Base-by-base conservation (phyloP, 2,113 vertebrate species). In the Dasypus novemcinctus region DNA sequence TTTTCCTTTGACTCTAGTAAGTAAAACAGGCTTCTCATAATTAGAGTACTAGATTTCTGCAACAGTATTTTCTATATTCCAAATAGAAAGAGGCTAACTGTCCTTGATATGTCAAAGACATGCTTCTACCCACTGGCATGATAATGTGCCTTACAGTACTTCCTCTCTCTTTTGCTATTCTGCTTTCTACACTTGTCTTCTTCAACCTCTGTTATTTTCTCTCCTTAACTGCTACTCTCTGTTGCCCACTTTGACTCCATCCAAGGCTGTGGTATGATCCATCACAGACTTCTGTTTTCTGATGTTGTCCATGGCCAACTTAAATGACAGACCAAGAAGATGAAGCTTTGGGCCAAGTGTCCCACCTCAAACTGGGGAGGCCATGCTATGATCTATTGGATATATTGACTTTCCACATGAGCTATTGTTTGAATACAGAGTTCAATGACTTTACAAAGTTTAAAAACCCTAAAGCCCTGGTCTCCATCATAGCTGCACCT, bases 221-320 rank as follows among this genome's bases (percentile, higher is more conserved):
- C 83, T 82, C 76, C 78, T 91, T 78, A 66, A 49, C 54, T 74
- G 92, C 43, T 83, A 63, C 72, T 94, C 63, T 81, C 49, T 54
- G 0, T 41, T 87, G 33, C 21, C 57, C 31, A 64, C 63, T 91
- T 57, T 76, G 31, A 94, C 36, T 89, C 72, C 33, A 74, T 72
- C 72, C 20, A 31, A 79, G 61, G 57, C 38, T 92, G 84, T 6
- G 0, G 20, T 52, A 33, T 29, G 61, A 31, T 86, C 27, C n/a
- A 59, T 66, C 71, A 18, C 1, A 0, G 43, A 64, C 71, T 71
- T 92, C 15, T n/a, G 72, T 27, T 91, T 89, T 84, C 64, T 74
- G 38, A 88, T 64, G 78, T 57, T 71, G 68, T n/a, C 12, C 23
- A 71, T 14, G 31, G n/a, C 52, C 36, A 43, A 82, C 61, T 64